phyloP scores from a whole-genome alignment of 2,797 vertebrate species.

The Pipistrellus nathusii region DNA sequence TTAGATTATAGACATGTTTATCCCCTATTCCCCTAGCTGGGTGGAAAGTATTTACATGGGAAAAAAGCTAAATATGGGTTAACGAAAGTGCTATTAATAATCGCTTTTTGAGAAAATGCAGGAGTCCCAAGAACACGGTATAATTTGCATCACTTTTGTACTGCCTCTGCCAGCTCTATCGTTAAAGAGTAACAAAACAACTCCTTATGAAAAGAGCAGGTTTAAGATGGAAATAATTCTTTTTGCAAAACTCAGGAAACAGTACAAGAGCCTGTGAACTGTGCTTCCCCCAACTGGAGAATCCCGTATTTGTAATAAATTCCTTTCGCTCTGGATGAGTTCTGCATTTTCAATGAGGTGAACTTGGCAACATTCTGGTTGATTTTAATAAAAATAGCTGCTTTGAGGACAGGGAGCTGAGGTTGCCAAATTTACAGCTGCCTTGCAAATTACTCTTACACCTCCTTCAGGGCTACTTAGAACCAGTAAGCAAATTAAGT shows the following conservation, averaged over 20 bases:
- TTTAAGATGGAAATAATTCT: constrained; percentile 86
- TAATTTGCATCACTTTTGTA: constrained; percentile 85
- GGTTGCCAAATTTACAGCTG: constrained; percentile 94
- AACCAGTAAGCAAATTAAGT: constrained; percentile 96
- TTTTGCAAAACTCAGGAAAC: constrained; percentile 83
- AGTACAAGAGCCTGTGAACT: constrained; percentile 83
- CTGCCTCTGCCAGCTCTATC: constrained; percentile 80
- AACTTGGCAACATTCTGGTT: constrained; percentile 91
- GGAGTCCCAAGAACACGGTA: constrained; percentile 80
- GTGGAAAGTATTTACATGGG: constrained; percentile 76
- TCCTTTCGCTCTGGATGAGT: constrained; percentile 91
- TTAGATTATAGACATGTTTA: constrained; percentile 76
- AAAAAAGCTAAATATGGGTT: constrained; percentile 83
- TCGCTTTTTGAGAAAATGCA: constrained; percentile 85
- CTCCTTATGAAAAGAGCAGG: constrained; percentile 83
- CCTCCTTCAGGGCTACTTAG: constrained; percentile 94
- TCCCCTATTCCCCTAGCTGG: constrained; percentile 73
- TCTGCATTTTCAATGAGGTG: constrained; percentile 93
- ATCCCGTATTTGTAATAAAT: constrained; percentile 91
- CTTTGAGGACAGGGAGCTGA: constrained; percentile 90
- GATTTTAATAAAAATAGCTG: constrained; percentile 93
- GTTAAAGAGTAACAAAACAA: constrained; percentile 83
- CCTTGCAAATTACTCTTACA: constrained; percentile 92
- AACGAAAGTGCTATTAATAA: constrained; percentile 88
- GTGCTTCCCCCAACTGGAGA: constrained; percentile 88